phyloP scores from a whole-genome alignment of 2,797 vertebrate species.

The Falco novaeseelandiae region DNA sequence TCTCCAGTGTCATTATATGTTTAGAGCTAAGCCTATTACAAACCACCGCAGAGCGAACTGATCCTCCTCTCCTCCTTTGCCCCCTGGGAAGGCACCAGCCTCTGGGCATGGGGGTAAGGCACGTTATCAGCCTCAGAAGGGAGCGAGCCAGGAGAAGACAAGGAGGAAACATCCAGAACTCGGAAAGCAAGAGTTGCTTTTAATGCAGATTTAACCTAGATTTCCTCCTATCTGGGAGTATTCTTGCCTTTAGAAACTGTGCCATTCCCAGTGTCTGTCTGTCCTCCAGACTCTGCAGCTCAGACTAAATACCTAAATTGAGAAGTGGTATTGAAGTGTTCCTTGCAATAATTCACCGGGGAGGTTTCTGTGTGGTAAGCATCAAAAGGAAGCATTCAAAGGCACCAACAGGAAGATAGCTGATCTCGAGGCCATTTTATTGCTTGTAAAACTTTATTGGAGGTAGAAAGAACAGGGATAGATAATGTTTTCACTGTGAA shows the following conservation, averaged over 20 bases:
- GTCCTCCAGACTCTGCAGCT: neutral
- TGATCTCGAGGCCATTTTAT: slow-evolving; percentile 39
- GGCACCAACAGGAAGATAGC: slow-evolving; percentile 1
- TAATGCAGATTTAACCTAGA: neutral
- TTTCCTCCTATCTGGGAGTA: slow-evolving; percentile 35
- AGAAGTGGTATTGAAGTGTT: neutral
- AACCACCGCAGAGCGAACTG: neutral
- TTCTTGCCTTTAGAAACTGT: neutral
- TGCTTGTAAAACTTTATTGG: slow-evolving; percentile 66
- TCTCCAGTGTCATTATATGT: neutral
- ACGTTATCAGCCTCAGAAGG: neutral
- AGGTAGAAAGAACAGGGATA: neutral
- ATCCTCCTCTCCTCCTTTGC: neutral
- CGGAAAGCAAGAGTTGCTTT: neutral
- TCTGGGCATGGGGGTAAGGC: neutral
- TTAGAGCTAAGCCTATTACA: neutral
- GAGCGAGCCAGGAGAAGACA: neutral
- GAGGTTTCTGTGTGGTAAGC: slow-evolving; percentile 34
- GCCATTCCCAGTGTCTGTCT: neutral
- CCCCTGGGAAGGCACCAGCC: neutral
- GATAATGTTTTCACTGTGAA: slow-evolving; percentile 40
- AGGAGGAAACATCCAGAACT: neutral
- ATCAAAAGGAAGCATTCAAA: slow-evolving; percentile 51
- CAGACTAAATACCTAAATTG: neutral
- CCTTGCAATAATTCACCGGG: neutral